A percentile compares a stretch with the other conserved stretches of the same genome.
These are phyloP conservation scores for Phocoena phocoena DNA, from an alignment of 2,113 vertebrate species.

Conservation along the genomic window DNA sequence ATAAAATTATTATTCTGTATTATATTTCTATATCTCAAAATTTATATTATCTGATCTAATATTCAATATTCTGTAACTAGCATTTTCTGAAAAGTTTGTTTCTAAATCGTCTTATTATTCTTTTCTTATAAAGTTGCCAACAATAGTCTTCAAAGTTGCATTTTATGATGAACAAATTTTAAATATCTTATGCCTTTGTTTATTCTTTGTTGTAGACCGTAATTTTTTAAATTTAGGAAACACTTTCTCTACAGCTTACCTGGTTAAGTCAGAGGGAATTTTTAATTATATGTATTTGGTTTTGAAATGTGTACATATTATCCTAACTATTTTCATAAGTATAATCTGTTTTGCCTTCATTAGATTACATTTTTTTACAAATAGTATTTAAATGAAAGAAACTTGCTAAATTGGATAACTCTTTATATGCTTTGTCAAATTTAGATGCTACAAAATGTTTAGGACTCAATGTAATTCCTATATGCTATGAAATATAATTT, in stretches of 20 bases:
- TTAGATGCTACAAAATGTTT: neutral
- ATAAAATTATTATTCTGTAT: neutral
- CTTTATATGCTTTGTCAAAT: neutral
- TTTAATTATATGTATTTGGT: neutral
- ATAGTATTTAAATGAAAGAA: neutral
- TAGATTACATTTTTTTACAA: neutral
- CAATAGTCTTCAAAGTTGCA: neutral
- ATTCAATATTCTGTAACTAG: neutral
- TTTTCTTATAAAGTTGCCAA: neutral
- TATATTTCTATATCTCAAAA: neutral
- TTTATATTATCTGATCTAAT: neutral
- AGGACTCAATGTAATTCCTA: neutral
- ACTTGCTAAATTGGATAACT: neutral
- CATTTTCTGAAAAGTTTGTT: neutral
- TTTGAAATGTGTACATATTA: neutral
- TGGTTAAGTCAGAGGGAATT: neutral
- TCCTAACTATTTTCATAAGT: neutral
- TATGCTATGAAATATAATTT: neutral
- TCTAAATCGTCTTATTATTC: neutral
- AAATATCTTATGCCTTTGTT: neutral
- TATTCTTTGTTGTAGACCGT: neutral
- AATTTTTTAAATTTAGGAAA: neutral
- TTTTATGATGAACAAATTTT: neutral
- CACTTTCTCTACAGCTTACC: neutral
- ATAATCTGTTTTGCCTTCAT: neutral